Evolutionary conservation across 2,888 invertebrate genomes (phyloP).

Genomic region (Actias luna): DNA sequence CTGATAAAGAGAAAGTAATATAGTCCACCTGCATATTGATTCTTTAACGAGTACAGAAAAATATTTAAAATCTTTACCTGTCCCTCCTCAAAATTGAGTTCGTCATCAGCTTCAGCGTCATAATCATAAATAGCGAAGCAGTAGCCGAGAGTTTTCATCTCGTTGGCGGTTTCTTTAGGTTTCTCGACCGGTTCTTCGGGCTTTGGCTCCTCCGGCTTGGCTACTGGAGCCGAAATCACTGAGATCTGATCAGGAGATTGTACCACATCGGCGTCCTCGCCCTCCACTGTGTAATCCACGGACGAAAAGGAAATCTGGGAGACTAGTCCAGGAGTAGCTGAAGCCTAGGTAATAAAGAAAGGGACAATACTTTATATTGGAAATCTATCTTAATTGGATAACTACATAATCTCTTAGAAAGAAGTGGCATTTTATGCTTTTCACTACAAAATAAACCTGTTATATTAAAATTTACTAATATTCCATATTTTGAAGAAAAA

Average conservation of each 20-base stretch:
- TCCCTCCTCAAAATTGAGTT: slow-evolving; percentile 95
- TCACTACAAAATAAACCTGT: no score
- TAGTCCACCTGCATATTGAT: not conserved
- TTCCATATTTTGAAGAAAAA: no score
- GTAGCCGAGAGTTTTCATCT: slow-evolving; percentile 74
- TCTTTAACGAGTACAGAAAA: not conserved
- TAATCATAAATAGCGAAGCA: slow-evolving; percentile 97
- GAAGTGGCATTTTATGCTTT: no score
- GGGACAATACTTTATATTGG: not conserved
- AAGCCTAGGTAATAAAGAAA: slow-evolving; percentile 38
- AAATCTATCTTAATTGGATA: no score
- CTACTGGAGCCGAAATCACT: slow-evolving; percentile 83
- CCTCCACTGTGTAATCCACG: slow-evolving; percentile 95
- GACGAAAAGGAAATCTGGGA: slow-evolving; percentile 96
- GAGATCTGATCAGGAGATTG: slow-evolving; percentile 88
- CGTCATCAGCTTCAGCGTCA: slow-evolving; percentile 94
- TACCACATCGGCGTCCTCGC: slow-evolving; percentile 86
- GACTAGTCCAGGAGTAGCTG: slow-evolving; percentile 83
- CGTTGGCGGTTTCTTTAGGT: not conserved
- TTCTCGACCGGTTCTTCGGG: slow-evolving; percentile 28
- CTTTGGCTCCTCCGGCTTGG: slow-evolving; percentile 65
- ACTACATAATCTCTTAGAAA: no score
- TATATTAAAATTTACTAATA: no score
- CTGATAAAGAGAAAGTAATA: no score
- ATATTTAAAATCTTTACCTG: slow-evolving; percentile 74